A percentile compares a stretch with the other conserved stretches of the same genome.
Conservation (phyloP, 2,797 vertebrate species). For the Rhinella marina region DNA sequence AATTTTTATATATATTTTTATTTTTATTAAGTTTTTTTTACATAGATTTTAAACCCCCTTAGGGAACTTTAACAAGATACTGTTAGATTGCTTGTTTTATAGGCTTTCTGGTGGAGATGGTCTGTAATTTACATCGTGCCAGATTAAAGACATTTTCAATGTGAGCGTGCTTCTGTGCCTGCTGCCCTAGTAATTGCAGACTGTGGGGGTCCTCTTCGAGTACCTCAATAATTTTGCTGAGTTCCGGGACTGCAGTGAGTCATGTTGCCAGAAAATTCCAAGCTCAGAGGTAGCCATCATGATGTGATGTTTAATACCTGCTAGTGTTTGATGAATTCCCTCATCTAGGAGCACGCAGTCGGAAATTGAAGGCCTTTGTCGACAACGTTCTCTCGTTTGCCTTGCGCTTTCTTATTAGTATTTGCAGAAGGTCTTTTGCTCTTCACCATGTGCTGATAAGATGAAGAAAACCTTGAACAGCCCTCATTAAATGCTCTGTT, state of each 20-base stretch:
- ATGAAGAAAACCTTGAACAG: constrained; percentile 16
- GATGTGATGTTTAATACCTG: not conserved
- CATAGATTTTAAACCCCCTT: too few species aligned
- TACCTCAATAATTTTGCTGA: not conserved
- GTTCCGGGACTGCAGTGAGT: not conserved
- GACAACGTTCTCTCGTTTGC: not conserved
- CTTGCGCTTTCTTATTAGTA: not conserved
- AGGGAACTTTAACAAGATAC: too few species aligned
- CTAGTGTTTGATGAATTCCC: not conserved
- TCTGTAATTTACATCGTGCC: too few species aligned
- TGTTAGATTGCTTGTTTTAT: too few species aligned
- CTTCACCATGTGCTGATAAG: not conserved
- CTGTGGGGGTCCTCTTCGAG: not conserved
- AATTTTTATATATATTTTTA: too few species aligned
- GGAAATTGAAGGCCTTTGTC: not conserved
- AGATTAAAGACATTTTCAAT: too few species aligned
- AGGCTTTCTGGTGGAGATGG: too few species aligned
- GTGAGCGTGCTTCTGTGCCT: not conserved
- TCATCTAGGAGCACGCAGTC: not conserved
- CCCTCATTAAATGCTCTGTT: not conserved
- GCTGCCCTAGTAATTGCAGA: not conserved
- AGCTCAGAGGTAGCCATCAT: not conserved
- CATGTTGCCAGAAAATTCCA: not conserved
- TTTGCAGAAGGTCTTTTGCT: not conserved
- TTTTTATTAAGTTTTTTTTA: too few species aligned